A percentile compares a stretch with the other conserved stretches of the same genome.
Evolutionary conservation across 1,140 invertebrate species (phyloP).

Genomic region (Battus philenor): DNA sequence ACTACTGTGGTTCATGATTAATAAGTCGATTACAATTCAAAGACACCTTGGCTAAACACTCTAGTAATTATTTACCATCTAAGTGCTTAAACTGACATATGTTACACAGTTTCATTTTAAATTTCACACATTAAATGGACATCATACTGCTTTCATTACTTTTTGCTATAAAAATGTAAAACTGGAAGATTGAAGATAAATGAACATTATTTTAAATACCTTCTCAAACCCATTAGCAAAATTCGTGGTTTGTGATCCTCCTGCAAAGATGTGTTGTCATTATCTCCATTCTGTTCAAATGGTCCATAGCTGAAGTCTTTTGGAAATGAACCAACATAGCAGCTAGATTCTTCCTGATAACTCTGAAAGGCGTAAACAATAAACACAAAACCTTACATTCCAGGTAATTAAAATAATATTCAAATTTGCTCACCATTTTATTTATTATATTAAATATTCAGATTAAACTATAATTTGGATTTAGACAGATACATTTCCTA

Average conservation of each 20-base stretch:
- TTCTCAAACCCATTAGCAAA: slow-evolving; percentile 95
- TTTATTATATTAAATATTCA: neutral
- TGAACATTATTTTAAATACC: slow-evolving; percentile 79
- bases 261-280: slow-evolving; percentile 76
- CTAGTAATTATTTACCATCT: too few relatives aligned
- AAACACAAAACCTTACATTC: too few relatives aligned
- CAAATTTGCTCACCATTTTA: neutral
- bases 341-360: slow-evolving; percentile 81
- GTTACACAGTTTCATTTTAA: too few relatives aligned
- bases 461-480: neutral
- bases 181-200: too few relatives aligned
- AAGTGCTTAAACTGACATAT: too few relatives aligned
- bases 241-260: slow-evolving; percentile 93
- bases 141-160: too few relatives aligned
- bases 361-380: slow-evolving; percentile 62
- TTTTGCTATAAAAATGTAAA: too few relatives aligned
- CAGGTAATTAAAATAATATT: too few relatives aligned
- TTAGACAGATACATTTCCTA: slow-evolving; percentile 11
- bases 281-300: slow-evolving; percentile 82
- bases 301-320: slow-evolving; percentile 95
- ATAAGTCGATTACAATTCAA: too few relatives aligned
- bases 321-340: slow-evolving; percentile 89
- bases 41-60: too few relatives aligned
- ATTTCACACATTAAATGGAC: too few relatives aligned
- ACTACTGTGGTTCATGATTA: too few relatives aligned